Base-by-base conservation (phyloP, 2,888 invertebrate species). In the Cantharis rustica region DNA sequence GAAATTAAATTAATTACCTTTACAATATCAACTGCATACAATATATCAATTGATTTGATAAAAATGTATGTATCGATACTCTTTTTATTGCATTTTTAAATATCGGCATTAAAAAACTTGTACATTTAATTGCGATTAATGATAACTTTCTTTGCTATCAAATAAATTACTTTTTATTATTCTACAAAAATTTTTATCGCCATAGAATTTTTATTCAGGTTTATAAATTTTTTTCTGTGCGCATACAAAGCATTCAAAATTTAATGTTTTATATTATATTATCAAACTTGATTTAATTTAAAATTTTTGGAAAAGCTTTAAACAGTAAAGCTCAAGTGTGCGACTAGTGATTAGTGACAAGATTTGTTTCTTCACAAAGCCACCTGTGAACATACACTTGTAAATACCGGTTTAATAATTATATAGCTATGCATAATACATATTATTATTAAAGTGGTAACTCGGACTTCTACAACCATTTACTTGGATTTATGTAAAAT, bases 1-100 rank as follows among this genome's bases (percentile, higher is more conserved):
- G 13, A 69, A 74, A 71, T 68, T 69, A 74, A 74, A 74, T 77
- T 77, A 77, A 77, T 77, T 77, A 71, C 69, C 16, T 47, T 69
- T 66, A 68, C 73, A 77, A 70, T 63, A 77, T 47, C 47, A 77
- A 74, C 74, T 74, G 76, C 71, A 69, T 74, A 26, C 71, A 70
- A 64, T 70, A 70, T 63, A 61, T 61, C 70, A 76, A 76, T 76
- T 72, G 72, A 31, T 66, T 66, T 66, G 64, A 76, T 61, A 72
- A 70, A 68, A 73, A 73, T 70, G 69, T 47, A 68, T 72, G 64
- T 47, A 72, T 62, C 68, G 31, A 62, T 69, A 16, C 61, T 23
- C 16, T 71, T 66, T 66, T 66, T 66, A 23, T 64, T 27, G 31
- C 20, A 69, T 70, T 61, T 63, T 61, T 17, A 16, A 31, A 70